Conservation (phyloP, 2,113 vertebrate genomes). For the Promerops cafer region DNA sequence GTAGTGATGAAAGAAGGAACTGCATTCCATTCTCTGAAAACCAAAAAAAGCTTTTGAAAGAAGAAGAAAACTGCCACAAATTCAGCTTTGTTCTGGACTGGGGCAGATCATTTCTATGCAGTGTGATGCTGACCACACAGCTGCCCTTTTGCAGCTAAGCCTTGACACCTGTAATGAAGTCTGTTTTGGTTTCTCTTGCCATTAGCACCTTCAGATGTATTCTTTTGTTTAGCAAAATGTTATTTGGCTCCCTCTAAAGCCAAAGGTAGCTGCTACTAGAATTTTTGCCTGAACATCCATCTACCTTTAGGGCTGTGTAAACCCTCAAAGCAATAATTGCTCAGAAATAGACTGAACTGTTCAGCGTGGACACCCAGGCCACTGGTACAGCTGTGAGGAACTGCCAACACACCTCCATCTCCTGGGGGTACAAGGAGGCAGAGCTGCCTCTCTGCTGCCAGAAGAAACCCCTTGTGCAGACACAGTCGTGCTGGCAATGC, state of each 20-base stretch:
- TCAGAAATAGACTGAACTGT: not conserved
- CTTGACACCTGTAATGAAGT: not conserved
- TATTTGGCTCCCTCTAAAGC: not conserved
- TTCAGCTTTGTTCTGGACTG: not conserved
- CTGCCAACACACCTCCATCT: not conserved
- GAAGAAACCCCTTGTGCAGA: not conserved
- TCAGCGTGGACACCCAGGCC: not conserved
- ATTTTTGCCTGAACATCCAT: not conserved
- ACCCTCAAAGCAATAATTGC: not conserved
- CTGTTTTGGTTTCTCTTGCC: not conserved
- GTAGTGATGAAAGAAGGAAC: slow-evolving; percentile 23
- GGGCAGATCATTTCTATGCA: not conserved
- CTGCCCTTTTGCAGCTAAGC: not conserved
- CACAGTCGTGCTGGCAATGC: not conserved
- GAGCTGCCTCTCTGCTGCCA: not conserved
- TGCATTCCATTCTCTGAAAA: not conserved
- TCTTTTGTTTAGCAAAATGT: not conserved
- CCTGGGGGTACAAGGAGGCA: not conserved
- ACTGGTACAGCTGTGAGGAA: not conserved
- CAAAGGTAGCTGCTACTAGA: not conserved
- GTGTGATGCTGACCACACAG: not conserved
- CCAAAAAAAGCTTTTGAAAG: not conserved
- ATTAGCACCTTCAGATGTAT: not conserved
- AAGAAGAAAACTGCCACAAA: slow-evolving; percentile 8
- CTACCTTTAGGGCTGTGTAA: not conserved